Evolutionary conservation across 2,888 invertebrate species (phyloP), one percentile per base, ranked within the genome.

Genomic region (Heliconius hortense): DNA sequence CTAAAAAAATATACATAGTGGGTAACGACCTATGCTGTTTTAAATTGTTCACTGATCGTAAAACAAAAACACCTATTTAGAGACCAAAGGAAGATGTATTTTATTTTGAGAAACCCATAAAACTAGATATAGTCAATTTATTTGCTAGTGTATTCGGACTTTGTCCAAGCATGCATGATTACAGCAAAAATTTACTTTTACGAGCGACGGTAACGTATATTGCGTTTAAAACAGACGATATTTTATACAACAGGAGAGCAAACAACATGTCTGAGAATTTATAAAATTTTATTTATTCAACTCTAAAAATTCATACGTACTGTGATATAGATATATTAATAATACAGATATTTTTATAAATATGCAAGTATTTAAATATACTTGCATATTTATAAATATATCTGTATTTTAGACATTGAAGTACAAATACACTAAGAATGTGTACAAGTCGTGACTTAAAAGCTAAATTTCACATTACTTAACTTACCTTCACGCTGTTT

Each of bases 41-140:
- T 72, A 77, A 78, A 78, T 75, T 72, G 77, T 73, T 73, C 67
- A 73, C 59, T 31, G 72, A 72, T 75, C 78, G 77, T 78, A 78
- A 78, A 78, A 76, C 70, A 71, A 73, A 74, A 75, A 76, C 60
- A 73, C 48, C 77, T 67, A 75, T 78, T 75, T 71, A 73, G 62
- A 66, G 66, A 67, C 62, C 62, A 71, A 76, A n/a, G 71, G 66
- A 75, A 72, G 69, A 77, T 73, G 64, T 72, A 74, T 73, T 73
- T 64, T 69, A 66, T 59, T 75, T 75, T 75, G 48, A 75, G 71
- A 75, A 31, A 26, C 63, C 64, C 59, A 75, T 75, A 75, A 75
- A 75, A 56, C 43, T 66, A 48, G 56, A 75, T 63, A 70, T 69
- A 73, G 48, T 75, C 70, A 71, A 71, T 77, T 71, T 75, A 73